These are phyloP conservation scores for Caenorhabditis latens DNA, from an alignment of 1,140 invertebrate genomes.

Conservation along the genomic window DNA sequence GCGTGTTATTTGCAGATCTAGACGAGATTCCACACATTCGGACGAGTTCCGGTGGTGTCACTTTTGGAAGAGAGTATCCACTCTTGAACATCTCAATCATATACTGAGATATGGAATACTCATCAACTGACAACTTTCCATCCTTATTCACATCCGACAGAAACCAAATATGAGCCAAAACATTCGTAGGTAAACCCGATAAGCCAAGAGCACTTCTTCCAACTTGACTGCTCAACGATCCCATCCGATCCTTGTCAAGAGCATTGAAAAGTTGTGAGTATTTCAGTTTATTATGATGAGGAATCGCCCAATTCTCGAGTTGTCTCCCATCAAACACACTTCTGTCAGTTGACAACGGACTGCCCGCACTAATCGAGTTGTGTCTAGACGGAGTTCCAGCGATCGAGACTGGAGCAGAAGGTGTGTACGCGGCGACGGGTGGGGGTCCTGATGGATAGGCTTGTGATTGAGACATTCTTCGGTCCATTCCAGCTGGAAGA, in stretches of 20 bases:
- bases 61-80: conserved; percentile 71
- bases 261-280: conserved; percentile 94
- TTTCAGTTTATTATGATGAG: conserved; percentile 89
- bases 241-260: conserved; percentile 71
- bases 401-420: conserved; percentile 7
- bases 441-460: background rate
- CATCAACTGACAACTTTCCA: conserved; percentile 74
- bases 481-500: background rate
- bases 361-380: conserved; percentile 33
- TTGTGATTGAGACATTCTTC: conserved; percentile 31
- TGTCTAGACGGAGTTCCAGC: conserved; percentile 31
- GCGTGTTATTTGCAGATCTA: conserved; percentile 57
- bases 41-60: conserved; percentile 71
- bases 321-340: conserved; percentile 52
- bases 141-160: conserved; percentile 77
- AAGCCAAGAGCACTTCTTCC: conserved; percentile 94
- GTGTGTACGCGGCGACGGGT: background rate
- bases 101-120: conserved; percentile 77
- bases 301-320: conserved; percentile 85
- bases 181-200: conserved; percentile 88
- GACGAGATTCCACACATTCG: conserved; percentile 61
- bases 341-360: background rate
- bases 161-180: conserved; percentile 93
- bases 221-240: conserved; percentile 84
- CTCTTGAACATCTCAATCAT: conserved; percentile 77